Evolutionary conservation across 2,113 vertebrate species (phyloP).

Genomic region (Paramormyrops kingsleyae): DNA sequence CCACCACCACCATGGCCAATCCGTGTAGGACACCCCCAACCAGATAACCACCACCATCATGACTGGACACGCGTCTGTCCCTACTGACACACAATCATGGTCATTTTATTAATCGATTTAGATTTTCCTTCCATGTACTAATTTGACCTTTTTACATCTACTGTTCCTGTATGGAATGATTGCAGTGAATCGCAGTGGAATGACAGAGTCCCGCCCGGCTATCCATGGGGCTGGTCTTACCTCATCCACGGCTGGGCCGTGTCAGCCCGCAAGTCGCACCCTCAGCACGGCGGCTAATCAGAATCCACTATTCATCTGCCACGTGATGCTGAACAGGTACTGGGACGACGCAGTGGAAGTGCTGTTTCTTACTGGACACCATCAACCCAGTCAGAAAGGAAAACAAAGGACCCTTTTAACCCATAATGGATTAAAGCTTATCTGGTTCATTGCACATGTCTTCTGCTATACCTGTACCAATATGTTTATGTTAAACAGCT

Average conservation of each 20-base stretch:
- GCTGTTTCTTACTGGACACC: background rate
- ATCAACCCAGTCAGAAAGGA: background rate
- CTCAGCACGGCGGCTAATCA: background rate
- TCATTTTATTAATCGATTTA: background rate
- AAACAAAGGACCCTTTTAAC: background rate
- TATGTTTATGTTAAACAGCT: background rate
- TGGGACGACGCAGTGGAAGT: background rate
- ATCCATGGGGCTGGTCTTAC: background rate
- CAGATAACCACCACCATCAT: background rate
- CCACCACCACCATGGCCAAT: background rate
- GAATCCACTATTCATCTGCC: background rate
- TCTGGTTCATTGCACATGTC: conserved; percentile 5
- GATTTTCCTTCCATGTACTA: background rate
- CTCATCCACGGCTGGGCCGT: background rate
- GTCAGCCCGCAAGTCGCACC: background rate
- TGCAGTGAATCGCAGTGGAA: background rate
- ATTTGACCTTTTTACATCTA: background rate
- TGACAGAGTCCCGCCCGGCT: background rate
- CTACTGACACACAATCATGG: background rate
- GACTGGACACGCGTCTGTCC: background rate
- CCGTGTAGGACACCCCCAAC: background rate
- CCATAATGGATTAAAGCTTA: background rate
- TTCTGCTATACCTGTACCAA: background rate
- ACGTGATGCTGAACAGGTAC: background rate
- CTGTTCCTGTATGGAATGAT: background rate